Evolutionary conservation across 2,113 vertebrate species (phyloP).

Genomic region (Haplochromis burtoni): DNA sequence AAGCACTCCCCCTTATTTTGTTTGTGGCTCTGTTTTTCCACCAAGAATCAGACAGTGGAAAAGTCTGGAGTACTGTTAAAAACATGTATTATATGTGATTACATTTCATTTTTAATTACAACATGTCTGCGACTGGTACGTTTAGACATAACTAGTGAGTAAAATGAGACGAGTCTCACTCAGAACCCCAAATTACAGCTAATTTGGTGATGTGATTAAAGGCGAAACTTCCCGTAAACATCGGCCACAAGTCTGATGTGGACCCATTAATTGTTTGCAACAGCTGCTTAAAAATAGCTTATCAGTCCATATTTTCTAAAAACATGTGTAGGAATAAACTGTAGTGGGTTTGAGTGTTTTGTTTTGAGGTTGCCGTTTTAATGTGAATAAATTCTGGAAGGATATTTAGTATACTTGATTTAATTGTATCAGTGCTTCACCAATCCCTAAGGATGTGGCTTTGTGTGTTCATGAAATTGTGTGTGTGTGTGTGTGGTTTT

Average conservation of each 20-base stretch:
- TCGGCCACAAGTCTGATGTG: constrained; percentile 1
- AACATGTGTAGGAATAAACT: not conserved
- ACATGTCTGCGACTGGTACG: constrained; percentile 16
- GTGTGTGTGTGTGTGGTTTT: constrained; percentile 17
- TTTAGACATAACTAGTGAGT: constrained; percentile 39
- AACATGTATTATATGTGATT: constrained; percentile 38
- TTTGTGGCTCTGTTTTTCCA: not conserved
- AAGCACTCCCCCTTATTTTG: not conserved
- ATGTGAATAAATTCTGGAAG: not conserved
- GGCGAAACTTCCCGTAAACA: constrained; percentile 43
- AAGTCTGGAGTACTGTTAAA: constrained; percentile 15
- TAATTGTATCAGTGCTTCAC: constrained; percentile 2
- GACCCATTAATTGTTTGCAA: constrained; percentile 27
- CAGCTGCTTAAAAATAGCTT: not conserved
- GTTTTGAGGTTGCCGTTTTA: not conserved
- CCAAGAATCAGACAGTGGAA: not conserved
- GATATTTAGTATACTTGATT: not conserved
- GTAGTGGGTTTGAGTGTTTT: not conserved
- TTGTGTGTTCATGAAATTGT: not conserved
- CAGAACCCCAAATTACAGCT: constrained; percentile 46
- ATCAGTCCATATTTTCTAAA: not conserved
- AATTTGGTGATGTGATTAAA: constrained; percentile 56
- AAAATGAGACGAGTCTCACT: constrained; percentile 29
- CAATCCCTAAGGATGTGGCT: constrained; percentile 13
- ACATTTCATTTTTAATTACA: constrained; percentile 58